A percentile compares a stretch with the other conserved stretches of the same genome.
phyloP scores from a whole-genome alignment of 2,113 vertebrate species.

The Atrichornis clamosus region DNA sequence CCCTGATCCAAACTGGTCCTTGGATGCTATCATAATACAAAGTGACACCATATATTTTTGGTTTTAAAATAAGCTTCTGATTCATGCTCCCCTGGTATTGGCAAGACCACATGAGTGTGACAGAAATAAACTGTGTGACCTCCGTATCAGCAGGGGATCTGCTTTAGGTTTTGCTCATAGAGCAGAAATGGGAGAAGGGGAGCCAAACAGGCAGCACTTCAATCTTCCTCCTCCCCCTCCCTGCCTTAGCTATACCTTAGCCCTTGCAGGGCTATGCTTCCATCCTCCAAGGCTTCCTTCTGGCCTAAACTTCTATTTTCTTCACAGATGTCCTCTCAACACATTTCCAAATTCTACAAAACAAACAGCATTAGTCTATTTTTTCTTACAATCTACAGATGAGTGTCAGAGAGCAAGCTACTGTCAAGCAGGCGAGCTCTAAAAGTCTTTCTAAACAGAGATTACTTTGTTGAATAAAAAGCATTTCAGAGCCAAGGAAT shows the following conservation, averaged over 20 bases:
- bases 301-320: neutral
- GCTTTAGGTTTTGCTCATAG: neutral
- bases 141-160: neutral
- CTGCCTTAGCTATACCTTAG: neutral
- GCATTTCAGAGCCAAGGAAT: slow-evolving; percentile 43
- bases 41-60: slow-evolving; percentile 12
- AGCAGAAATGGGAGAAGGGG: slow-evolving; percentile 5
- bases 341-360: neutral
- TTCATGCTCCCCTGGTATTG: neutral
- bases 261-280: neutral
- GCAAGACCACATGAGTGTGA: neutral
- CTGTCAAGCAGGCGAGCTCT: neutral
- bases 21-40: neutral
- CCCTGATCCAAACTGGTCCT: neutral
- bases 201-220: neutral
- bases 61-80: slow-evolving; percentile 41
- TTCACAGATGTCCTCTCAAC: neutral
- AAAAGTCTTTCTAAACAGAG: slow-evolving; percentile 4
- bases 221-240: neutral
- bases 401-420: neutral
- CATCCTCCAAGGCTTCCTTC: neutral
- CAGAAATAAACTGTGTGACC: slow-evolving; percentile 36
- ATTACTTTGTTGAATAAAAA: slow-evolving; percentile 26
- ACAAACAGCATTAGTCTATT: neutral
- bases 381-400: neutral